Conservation (phyloP, 1,140 invertebrate genomes). For the Coelopa frigida region DNA sequence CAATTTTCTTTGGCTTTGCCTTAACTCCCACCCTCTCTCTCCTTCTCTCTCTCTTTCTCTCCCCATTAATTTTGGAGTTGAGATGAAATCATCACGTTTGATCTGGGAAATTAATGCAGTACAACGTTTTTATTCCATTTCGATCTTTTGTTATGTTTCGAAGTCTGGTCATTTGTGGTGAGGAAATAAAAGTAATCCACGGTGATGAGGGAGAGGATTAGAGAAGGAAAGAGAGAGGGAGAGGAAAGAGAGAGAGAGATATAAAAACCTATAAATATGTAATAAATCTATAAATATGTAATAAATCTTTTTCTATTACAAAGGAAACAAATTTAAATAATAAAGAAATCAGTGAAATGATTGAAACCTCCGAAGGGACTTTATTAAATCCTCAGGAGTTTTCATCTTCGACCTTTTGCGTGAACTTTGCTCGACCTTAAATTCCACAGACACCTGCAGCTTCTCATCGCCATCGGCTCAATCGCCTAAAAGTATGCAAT, state of each 20-base stretch:
- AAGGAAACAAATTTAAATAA: too few relatives aligned
- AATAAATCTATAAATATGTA: too few relatives aligned
- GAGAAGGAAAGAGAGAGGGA: not conserved
- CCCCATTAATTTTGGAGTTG: too few relatives aligned
- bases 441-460: too few relatives aligned
- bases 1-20: not conserved
- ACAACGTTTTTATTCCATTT: not conserved
- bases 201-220: not conserved
- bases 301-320: too few relatives aligned
- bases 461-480: too few relatives aligned
- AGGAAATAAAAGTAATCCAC: slow-evolving; percentile 7
- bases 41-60: not conserved
- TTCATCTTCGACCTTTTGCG: too few relatives aligned
- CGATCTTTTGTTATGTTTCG: not conserved
- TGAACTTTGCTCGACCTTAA: too few relatives aligned
- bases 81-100: slow-evolving; percentile 9
- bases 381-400: too few relatives aligned
- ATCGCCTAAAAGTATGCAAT: too few relatives aligned
- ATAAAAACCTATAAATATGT: not conserved
- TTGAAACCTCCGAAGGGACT: too few relatives aligned
- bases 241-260: not conserved
- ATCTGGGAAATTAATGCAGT: slow-evolving; percentile 12
- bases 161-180: slow-evolving; percentile 1
- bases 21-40: not conserved
- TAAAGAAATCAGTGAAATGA: too few relatives aligned